Evolutionary conservation across 2,113 vertebrate genomes (phyloP).

Genomic region (Clarias gariepinus): DNA sequence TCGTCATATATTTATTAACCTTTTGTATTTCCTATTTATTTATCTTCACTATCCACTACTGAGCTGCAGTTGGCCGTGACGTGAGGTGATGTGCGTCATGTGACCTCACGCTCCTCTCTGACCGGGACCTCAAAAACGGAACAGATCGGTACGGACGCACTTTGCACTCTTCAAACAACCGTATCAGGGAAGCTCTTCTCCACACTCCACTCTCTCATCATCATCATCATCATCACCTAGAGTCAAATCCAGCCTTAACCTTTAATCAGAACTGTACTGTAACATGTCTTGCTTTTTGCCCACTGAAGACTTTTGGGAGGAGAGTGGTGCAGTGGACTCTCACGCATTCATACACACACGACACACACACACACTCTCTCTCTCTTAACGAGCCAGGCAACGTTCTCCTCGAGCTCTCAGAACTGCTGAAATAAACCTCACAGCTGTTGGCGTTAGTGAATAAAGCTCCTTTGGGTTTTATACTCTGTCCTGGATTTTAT

Average conservation of each 20-base stretch:
- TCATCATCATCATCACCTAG: slow-evolving; percentile 62
- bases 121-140: not conserved
- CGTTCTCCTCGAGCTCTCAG: slow-evolving; percentile 60
- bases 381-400: slow-evolving; percentile 42
- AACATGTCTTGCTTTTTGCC: slow-evolving; percentile 46
- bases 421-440: slow-evolving; percentile 60
- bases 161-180: slow-evolving; percentile 65
- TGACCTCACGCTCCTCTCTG: slow-evolving; percentile 11
- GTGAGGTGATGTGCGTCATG: not conserved
- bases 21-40: slow-evolving; percentile 67
- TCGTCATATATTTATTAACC: slow-evolving; percentile 35
- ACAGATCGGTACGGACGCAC: slow-evolving; percentile 62
- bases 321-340: slow-evolving; percentile 18
- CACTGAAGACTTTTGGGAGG: slow-evolving; percentile 45
- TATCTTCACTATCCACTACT: slow-evolving; percentile 26
- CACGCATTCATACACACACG: slow-evolving; percentile 16
- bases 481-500: slow-evolving; percentile 47
- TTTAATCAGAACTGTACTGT: slow-evolving; percentile 57
- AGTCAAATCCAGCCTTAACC: slow-evolving; percentile 77
- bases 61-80: slow-evolving; percentile 53
- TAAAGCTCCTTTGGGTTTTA: slow-evolving; percentile 74
- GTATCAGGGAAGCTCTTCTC: slow-evolving; percentile 78
- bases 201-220: slow-evolving; percentile 70
- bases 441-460: slow-evolving; percentile 71
- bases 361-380: not conserved